Evolutionary conservation across 2,888 invertebrate species (phyloP).

Genomic region (Eutolmus rufibarbis): DNA sequence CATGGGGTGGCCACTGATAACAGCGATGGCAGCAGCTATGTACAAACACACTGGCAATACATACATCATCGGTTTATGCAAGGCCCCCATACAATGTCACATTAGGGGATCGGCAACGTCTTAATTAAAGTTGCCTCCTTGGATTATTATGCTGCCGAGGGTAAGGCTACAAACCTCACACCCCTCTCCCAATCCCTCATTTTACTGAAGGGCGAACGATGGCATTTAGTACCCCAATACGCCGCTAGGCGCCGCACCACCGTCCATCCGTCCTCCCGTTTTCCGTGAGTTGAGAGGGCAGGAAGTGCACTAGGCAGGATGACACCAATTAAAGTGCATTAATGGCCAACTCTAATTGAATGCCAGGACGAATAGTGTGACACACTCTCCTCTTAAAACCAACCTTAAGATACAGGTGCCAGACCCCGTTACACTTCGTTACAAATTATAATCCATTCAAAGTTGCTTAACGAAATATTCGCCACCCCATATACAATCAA

Average conservation of each 20-base stretch:
- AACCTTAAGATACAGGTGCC: not conserved
- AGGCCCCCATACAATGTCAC: constrained; percentile 30
- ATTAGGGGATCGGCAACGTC: constrained; percentile 37
- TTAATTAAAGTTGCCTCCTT: constrained; percentile 38
- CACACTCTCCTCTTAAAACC: not conserved
- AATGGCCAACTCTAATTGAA: constrained; percentile 12
- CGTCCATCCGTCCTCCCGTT: not conserved
- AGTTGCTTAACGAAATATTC: not conserved
- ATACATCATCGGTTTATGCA: constrained; percentile 32
- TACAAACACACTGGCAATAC: not conserved
- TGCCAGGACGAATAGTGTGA: not conserved
- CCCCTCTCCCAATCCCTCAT: not conserved
- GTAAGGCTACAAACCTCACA: not conserved
- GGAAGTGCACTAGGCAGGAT: constrained; percentile 29
- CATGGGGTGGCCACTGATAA: constrained; percentile 38
- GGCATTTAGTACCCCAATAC: not conserved
- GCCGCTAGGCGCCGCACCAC: not conserved
- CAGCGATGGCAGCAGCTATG: constrained; percentile 30
- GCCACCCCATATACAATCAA: not conserved
- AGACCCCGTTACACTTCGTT: not conserved
- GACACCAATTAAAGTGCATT: constrained; percentile 18
- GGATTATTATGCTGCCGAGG: not conserved
- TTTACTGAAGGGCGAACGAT: not conserved
- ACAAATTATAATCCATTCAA: not conserved
- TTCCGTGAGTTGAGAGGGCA: not conserved